Evolutionary conservation across 2,113 vertebrate genomes (phyloP), one percentile per base, ranked within the genome.

Genomic region (Actenoides hombroni): DNA sequence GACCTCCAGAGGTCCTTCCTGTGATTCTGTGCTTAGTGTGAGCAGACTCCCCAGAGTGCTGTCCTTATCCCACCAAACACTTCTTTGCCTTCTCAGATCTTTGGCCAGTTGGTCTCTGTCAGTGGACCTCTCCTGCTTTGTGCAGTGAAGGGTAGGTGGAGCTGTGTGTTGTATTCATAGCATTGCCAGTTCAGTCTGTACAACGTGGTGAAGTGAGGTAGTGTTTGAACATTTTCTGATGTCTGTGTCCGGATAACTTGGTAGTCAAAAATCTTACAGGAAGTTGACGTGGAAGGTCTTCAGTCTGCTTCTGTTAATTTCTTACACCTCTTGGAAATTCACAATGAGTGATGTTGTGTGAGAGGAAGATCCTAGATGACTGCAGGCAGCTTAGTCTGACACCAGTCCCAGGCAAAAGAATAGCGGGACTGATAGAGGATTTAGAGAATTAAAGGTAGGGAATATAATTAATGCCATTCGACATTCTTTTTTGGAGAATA

Each of bases 401-500:
- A 91, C 92, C 89, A 94, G 31, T 95, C 87, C 93, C 2, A 26
- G 82, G 84, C 81, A 90, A 86, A 94, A 95, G 77, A 96, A 95
- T 54, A 83, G 91, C 84, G 23, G 64, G 92, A 80, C 31, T 70
- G 74, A 54, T 71, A 89, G 81, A 91, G 71, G 79, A 95, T 96
- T 95, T 95, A 63, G 82, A 63, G 90, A 97, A 96, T 96, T 95
- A 95, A 83, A 91, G 85, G 54, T 76, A 91, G 71, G 71, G 70
- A 97, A 97, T 90, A 90, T 97, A 96, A 97, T 97, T 96, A 96
- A 96, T 91, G 95, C 94, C 94, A 93, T 95, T 96, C 95, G 96
- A 70, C 37, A 26, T 74, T 95, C 91, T 65, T 94, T 95, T 95
- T 95, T 91, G 83, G 93, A 93, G 92, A 91, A 54, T 95, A 40